Conservation (phyloP, 2,797 vertebrate species). For the Dryobates pubescens region DNA sequence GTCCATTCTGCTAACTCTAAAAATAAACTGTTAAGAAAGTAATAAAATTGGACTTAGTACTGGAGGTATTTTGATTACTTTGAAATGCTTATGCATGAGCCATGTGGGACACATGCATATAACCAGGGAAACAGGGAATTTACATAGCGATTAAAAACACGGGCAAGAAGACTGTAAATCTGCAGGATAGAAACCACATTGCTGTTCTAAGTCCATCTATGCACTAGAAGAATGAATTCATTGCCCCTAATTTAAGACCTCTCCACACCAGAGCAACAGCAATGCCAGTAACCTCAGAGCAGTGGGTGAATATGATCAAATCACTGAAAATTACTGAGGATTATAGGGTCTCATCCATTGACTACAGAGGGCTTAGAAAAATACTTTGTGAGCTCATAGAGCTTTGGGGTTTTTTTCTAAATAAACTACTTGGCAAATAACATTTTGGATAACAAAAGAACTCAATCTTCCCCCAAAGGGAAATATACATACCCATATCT, state of each 20-base stretch:
- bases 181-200: not conserved
- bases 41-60: slow-evolving; percentile 52
- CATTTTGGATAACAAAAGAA: not conserved
- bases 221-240: not conserved
- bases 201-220: not conserved
- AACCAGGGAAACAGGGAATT: not conserved
- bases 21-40: slow-evolving; percentile 47
- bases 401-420: not conserved
- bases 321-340: not conserved
- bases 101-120: not conserved
- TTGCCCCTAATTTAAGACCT: not conserved
- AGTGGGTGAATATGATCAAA: not conserved
- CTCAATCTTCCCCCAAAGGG: not conserved
- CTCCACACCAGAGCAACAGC: not conserved
- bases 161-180: not conserved
- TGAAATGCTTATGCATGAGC: slow-evolving; percentile 4
- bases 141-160: not conserved
- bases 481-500: not conserved
- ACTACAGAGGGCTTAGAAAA: not conserved
- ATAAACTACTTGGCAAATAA: not conserved
- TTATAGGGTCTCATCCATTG: not conserved
- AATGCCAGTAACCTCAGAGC: not conserved
- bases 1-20: slow-evolving; percentile 30
- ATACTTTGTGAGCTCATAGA: not conserved
- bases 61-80: slow-evolving; percentile 10